A percentile compares a stretch with the other conserved stretches of the same genome.
Evolutionary conservation across 2,113 vertebrate species (phyloP).

Genomic region (Thinocorus orbignyianus): DNA sequence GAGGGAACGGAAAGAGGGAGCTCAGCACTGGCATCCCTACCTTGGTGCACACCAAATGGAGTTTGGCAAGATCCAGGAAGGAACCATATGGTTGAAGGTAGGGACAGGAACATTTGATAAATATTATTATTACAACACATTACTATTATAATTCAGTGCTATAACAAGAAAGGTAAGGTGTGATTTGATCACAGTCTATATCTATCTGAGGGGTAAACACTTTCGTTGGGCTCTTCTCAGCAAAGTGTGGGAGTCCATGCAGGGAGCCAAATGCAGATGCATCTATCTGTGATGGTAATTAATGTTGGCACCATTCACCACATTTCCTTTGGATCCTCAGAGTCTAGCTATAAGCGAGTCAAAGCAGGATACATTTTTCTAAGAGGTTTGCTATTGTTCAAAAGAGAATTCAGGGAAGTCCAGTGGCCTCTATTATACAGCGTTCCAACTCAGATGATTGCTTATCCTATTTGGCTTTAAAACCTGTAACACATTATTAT

Average conservation of each 20-base stretch:
- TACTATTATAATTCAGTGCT: neutral
- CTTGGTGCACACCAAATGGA: neutral
- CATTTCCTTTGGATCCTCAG: constrained; percentile 12
- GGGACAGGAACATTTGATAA: neutral
- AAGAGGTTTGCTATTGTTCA: constrained; percentile 18
- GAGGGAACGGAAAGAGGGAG: neutral
- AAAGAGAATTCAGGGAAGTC: constrained; percentile 33
- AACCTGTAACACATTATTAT: constrained; percentile 48
- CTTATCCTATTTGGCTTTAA: constrained; percentile 56
- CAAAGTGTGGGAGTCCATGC: neutral
- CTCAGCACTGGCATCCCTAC: neutral
- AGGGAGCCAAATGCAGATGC: neutral
- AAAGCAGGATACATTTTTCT: constrained; percentile 39
- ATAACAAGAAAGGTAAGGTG: neutral
- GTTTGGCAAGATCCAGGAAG: neutral
- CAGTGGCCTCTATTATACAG: neutral
- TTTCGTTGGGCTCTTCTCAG: neutral
- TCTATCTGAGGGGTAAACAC: neutral
- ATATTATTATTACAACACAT: neutral
- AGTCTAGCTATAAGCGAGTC: constrained; percentile 8
- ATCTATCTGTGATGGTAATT: constrained; percentile 7
- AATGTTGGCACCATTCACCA: neutral
- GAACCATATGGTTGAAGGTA: neutral
- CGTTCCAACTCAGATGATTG: constrained; percentile 33
- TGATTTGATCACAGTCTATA: neutral